A percentile compares a stretch with the other conserved stretches of the same genome.
These are phyloP conservation scores for Spinibarbus caldwelli DNA, from an alignment of 2,797 vertebrate genomes.

Conservation along the genomic window DNA sequence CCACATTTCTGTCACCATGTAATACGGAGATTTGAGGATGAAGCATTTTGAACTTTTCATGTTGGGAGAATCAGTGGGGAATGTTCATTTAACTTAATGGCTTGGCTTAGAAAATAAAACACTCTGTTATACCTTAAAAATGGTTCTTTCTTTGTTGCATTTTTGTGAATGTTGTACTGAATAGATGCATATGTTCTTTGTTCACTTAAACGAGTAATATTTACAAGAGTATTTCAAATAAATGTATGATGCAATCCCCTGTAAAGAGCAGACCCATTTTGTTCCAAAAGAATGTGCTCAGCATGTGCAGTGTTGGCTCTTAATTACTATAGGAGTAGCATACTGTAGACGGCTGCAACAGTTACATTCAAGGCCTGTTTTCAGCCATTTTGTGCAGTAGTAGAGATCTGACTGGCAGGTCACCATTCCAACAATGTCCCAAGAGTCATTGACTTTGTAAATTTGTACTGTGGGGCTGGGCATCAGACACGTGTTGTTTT, in stretches of 20 bases:
- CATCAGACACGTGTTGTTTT: conserved; percentile 40
- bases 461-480: conserved; percentile 57
- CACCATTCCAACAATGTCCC: conserved; percentile 64
- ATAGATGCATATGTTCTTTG: not conserved
- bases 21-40: conserved; percentile 61
- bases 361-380: conserved; percentile 11
- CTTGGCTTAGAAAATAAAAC: conserved; percentile 79
- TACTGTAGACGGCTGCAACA: conserved; percentile 9
- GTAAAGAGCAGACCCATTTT: not conserved
- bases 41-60: conserved; percentile 74
- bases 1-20: conserved; percentile 78
- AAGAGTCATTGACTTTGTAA: conserved; percentile 58
- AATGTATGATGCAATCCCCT: conserved; percentile 29
- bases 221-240: conserved; percentile 49
- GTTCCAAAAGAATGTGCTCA: not conserved
- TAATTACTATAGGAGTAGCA: not conserved
- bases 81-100: conserved; percentile 76
- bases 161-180: conserved; percentile 25
- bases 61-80: conserved; percentile 70
- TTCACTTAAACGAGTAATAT: conserved; percentile 23
- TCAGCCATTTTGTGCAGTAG: conserved; percentile 51
- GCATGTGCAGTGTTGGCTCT: not conserved
- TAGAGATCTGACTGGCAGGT: conserved; percentile 56
- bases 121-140: conserved; percentile 73
- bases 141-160: conserved; percentile 60